Percentiles rank a stretch among this genome's conserved stretches.
phyloP scores from a whole-genome alignment of 2,797 vertebrate species.

The Typhlichthys eigenmanni region DNA sequence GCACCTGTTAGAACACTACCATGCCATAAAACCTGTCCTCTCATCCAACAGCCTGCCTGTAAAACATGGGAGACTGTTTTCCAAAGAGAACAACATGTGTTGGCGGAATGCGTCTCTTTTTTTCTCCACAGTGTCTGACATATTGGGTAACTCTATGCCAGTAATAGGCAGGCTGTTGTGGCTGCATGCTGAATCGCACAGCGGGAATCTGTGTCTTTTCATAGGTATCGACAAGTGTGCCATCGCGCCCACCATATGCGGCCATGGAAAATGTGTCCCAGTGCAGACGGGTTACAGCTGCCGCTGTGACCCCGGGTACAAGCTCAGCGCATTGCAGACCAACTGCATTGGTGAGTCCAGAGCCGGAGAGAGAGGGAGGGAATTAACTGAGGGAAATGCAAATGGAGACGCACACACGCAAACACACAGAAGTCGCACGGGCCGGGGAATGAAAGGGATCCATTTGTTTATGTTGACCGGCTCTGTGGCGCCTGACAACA shows the following conservation, averaged over 20 bases:
- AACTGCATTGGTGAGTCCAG: conserved; percentile 82
- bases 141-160: conserved; percentile 30
- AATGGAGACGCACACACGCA: conserved; percentile 16
- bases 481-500: conserved; percentile 62
- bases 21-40: conserved; percentile 54
- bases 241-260: conserved; percentile 78
- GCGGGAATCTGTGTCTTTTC: conserved; percentile 25
- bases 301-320: conserved; percentile 83
- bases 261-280: conserved; percentile 81
- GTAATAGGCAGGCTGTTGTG: conserved; percentile 8
- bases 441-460: conserved; percentile 55
- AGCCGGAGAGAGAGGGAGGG: conserved; percentile 13
- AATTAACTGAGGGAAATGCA: neutral
- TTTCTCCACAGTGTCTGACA: conserved; percentile 40
- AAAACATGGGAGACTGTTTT: conserved; percentile 58
- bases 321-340: conserved; percentile 78
- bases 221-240: conserved; percentile 79
- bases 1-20: conserved; percentile 67
- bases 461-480: conserved; percentile 59
- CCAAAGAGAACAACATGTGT: conserved; percentile 60
- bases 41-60: conserved; percentile 58
- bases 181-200: conserved; percentile 22
- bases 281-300: conserved; percentile 85
- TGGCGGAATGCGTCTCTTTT: conserved; percentile 38
- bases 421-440: conserved; percentile 32